These are phyloP conservation scores for Agriopis leucophaearia DNA, from an alignment of 2,888 invertebrate species.

Conservation along the genomic window DNA sequence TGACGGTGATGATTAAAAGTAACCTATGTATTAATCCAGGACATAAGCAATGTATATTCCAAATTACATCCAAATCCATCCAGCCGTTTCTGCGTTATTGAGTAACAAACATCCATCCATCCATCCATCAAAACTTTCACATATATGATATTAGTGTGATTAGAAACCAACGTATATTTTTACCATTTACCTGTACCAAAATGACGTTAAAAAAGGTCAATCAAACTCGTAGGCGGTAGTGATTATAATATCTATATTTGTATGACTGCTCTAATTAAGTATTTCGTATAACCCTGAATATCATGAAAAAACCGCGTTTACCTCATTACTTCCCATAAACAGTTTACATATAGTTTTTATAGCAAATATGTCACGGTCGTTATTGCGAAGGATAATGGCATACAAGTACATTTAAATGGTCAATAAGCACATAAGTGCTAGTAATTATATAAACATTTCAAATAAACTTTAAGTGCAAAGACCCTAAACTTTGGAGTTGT, in stretches of 20 bases:
- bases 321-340: slow-evolving; percentile 31
- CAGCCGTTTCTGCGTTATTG: no score
- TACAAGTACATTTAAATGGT: slow-evolving; percentile 24
- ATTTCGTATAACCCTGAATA: slow-evolving; percentile 12
- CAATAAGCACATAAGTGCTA: slow-evolving; percentile 29
- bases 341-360: slow-evolving; percentile 24
- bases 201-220: slow-evolving; percentile 5
- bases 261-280: neutral
- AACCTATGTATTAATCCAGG: no score
- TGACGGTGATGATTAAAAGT: no score
- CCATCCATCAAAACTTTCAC: no score
- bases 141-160: no score
- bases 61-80: no score
- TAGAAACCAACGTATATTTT: neutral
- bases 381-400: slow-evolving; percentile 24
- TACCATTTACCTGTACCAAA: neutral
- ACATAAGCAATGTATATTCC: no score
- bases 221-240: slow-evolving; percentile 16
- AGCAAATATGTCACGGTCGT: slow-evolving; percentile 30
- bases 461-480: slow-evolving; percentile 19
- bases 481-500: slow-evolving; percentile 23
- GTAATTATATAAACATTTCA: slow-evolving; percentile 22
- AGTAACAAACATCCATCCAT: no score
- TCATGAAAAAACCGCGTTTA: slow-evolving; percentile 28
- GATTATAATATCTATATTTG: neutral